Evolutionary conservation across 1,140 invertebrate genomes (phyloP), one percentile per base, ranked within the genome.

Genomic region (Gonatopus flavifemur): DNA sequence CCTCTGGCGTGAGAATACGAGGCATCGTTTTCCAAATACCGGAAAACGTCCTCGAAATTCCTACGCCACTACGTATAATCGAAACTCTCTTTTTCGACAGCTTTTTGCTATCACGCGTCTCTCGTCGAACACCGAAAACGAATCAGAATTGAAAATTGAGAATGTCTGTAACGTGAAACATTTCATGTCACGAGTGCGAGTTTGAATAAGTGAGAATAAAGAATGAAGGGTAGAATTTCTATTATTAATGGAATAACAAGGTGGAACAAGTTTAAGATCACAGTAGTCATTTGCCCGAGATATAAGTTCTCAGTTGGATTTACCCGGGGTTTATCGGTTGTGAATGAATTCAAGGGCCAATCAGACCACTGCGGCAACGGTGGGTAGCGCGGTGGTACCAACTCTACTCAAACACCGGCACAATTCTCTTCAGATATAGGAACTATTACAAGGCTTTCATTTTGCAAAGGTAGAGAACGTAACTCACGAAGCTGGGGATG

Each of bases 1-100:
- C 24, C 54, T 53, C 30, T 18, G 25, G 10, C 20, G 52, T 59
- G 54, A 61, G 59, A 70, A 65, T 66, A 46, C 49, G 51, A 49
- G 48, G 60, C 64, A 66, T 69, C 58, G 55, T 63, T 73, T 67
- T 55, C 52, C 60, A 46, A 72, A 72, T 72, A 68, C 65, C 68
- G 56, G 49, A 55, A 67, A 55, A 59, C 57, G 53, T 58, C 62
- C 49, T 50, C 42, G 57, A 64, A 70, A 72, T 73, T 69, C 62
- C 61, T 49, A 36, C 52, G 45, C 46, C 53, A n/a, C n/a, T n/a
- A n/a, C n/a, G 55, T 60, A 61, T 66, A 66, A 70, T 67, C 62
- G 55, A 52, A 63, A 59, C 61, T n/a, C n/a, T n/a, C n/a, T n/a
- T n/a, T n/a, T n/a, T n/a, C n/a, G n/a, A n/a, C n/a, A n/a, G n/a